Conservation (phyloP, 2,797 vertebrate species). For the Cuculus canorus region DNA sequence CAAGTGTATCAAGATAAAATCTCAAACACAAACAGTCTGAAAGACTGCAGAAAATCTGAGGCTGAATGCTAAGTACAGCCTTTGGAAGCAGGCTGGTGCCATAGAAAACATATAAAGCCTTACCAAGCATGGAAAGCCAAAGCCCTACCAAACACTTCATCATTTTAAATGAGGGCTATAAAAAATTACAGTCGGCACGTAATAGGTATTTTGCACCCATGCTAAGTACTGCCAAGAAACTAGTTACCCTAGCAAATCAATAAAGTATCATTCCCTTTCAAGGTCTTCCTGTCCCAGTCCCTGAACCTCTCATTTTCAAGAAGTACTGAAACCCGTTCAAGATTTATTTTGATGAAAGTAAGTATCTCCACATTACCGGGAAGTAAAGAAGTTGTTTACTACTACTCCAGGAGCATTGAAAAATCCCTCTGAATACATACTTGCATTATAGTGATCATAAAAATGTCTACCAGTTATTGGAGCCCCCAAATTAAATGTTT, state of each 20-base stretch:
- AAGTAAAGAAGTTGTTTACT: slow-evolving; percentile 69
- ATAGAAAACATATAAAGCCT: slow-evolving; percentile 27
- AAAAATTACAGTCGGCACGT: slow-evolving; percentile 58
- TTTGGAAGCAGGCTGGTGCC: background rate
- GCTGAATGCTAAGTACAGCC: background rate
- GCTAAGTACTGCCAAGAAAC: slow-evolving; percentile 71
- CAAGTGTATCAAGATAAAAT: background rate
- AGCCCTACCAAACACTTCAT: slow-evolving; percentile 43
- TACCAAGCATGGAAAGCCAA: slow-evolving; percentile 45
- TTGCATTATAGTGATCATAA: slow-evolving; percentile 48
- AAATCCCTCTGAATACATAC: slow-evolving; percentile 56
- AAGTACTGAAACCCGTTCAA: slow-evolving; percentile 59
- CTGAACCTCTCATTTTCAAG: slow-evolving; percentile 65
- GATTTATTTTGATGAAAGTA: slow-evolving; percentile 76
- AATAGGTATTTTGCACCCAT: slow-evolving; percentile 64
- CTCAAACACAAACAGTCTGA: background rate
- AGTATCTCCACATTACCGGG: slow-evolving; percentile 69
- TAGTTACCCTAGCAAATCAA: slow-evolving; percentile 69
- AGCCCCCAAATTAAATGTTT: slow-evolving; percentile 45
- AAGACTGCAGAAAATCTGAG: background rate
- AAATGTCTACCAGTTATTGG: slow-evolving; percentile 33
- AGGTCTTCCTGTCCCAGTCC: slow-evolving; percentile 60
- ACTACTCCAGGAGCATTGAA: slow-evolving; percentile 48
- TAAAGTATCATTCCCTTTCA: slow-evolving; percentile 67
- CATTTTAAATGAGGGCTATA: slow-evolving; percentile 64